A percentile compares a stretch with the other conserved stretches of the same genome.
Evolutionary conservation across 2,113 vertebrate genomes (phyloP).

Genomic region (Oncorhynchus kisutch): DNA sequence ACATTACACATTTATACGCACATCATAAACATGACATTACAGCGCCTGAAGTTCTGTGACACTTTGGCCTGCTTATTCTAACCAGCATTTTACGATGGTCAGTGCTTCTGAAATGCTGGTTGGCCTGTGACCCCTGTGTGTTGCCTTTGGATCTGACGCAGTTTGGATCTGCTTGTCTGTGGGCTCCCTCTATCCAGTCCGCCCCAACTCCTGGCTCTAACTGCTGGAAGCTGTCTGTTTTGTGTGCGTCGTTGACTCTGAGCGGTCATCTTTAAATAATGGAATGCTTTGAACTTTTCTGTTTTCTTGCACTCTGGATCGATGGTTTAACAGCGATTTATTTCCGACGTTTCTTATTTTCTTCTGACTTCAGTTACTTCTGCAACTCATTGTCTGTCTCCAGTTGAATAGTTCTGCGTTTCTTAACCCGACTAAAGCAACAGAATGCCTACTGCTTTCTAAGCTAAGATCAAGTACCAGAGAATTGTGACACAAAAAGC

Average conservation of each 20-base stretch:
- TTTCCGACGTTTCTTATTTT: background rate
- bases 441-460: background rate
- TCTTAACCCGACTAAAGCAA: background rate
- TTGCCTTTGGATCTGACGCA: background rate
- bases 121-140: background rate
- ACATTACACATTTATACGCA: no score
- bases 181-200: background rate
- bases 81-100: constrained; percentile 36
- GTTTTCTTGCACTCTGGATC: background rate
- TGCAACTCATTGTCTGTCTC: background rate
- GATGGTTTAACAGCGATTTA: background rate
- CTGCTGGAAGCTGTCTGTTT: constrained; percentile 5
- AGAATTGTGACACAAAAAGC: no score
- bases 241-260: constrained; percentile 15
- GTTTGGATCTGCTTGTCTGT: background rate
- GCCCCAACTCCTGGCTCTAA: background rate
- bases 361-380: background rate
- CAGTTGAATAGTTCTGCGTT: background rate
- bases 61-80: constrained; percentile 41
- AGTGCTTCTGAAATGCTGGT: constrained; percentile 17
- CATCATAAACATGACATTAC: background rate
- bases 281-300: background rate
- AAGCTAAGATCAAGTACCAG: no score
- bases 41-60: constrained; percentile 3
- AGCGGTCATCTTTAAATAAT: constrained; percentile 1